Evolutionary conservation across 2,113 vertebrate species (phyloP).

Genomic region (Cyanoliseus patagonus): DNA sequence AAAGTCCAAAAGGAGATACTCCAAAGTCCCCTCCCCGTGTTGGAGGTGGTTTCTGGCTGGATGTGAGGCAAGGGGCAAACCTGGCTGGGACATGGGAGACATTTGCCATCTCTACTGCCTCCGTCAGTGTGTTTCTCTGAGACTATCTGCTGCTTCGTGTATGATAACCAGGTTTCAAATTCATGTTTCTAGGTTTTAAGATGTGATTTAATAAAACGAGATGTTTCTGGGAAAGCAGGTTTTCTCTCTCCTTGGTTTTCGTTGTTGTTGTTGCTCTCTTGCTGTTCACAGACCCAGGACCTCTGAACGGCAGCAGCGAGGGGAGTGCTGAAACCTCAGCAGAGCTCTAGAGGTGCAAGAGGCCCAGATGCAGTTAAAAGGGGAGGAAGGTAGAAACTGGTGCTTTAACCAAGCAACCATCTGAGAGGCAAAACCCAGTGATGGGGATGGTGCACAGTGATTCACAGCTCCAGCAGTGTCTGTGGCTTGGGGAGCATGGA

Average conservation of each 20-base stretch:
- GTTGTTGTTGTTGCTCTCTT: neutral
- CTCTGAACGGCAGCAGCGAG: neutral
- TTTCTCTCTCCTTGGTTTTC: rapidly evolving
- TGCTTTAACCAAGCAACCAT: neutral
- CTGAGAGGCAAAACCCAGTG: neutral
- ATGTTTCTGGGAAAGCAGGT: neutral
- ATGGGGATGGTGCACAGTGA: neutral
- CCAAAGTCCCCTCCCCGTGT: neutral
- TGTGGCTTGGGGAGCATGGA: neutral
- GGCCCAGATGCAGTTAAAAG: neutral
- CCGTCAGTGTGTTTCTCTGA: neutral
- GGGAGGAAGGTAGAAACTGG: neutral
- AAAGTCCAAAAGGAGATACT: too few species aligned
- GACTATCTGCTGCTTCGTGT: neutral
- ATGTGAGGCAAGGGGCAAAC: neutral
- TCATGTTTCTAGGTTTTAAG: neutral
- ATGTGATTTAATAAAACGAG: conserved; percentile 50
- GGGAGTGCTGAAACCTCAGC: neutral
- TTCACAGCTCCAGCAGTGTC: neutral
- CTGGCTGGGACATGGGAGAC: neutral
- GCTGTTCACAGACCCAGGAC: neutral
- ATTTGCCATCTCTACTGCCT: neutral
- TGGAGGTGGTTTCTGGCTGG: neutral
- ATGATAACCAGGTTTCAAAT: neutral
- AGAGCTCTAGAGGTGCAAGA: neutral